Conservation (phyloP, 2,888 invertebrate genomes). For the Pheosia tremula region DNA sequence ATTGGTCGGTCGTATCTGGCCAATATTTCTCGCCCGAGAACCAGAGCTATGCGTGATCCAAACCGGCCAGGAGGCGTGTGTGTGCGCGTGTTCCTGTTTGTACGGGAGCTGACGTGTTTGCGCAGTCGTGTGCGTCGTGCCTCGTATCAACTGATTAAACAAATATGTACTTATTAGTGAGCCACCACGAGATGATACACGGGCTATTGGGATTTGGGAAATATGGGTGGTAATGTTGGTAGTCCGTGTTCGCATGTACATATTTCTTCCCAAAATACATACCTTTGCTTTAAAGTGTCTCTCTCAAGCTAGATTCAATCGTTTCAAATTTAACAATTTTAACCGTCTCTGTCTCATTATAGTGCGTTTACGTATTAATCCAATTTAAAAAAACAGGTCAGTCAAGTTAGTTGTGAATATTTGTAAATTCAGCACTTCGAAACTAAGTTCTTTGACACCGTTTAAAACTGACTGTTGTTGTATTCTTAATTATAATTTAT, state of each 20-base stretch:
- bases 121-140: constrained; percentile 34
- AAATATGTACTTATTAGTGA: constrained; percentile 42
- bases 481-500: too few relatives aligned
- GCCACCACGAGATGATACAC: constrained; percentile 1
- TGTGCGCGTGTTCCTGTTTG: constrained; percentile 21
- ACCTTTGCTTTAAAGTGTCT: too few relatives aligned
- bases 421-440: too few relatives aligned
- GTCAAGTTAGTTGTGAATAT: too few relatives aligned
- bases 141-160: constrained; percentile 58
- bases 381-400: too few relatives aligned
- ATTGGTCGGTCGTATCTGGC: background rate
- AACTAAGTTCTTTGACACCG: too few relatives aligned
- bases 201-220: background rate
- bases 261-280: too few relatives aligned
- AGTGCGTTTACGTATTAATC: too few relatives aligned
- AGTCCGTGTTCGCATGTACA: background rate
- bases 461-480: too few relatives aligned
- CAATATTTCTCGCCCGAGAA: constrained; percentile 10
- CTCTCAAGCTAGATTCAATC: too few relatives aligned
- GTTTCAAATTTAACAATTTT: too few relatives aligned
- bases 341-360: too few relatives aligned
- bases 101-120: constrained; percentile 32
- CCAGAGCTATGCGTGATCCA: constrained; percentile 43
- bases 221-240: constrained; percentile 1
- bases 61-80: constrained; percentile 36